Conservation (phyloP, 2,113 vertebrate genomes). For the Tragelaphus buxtoni region DNA sequence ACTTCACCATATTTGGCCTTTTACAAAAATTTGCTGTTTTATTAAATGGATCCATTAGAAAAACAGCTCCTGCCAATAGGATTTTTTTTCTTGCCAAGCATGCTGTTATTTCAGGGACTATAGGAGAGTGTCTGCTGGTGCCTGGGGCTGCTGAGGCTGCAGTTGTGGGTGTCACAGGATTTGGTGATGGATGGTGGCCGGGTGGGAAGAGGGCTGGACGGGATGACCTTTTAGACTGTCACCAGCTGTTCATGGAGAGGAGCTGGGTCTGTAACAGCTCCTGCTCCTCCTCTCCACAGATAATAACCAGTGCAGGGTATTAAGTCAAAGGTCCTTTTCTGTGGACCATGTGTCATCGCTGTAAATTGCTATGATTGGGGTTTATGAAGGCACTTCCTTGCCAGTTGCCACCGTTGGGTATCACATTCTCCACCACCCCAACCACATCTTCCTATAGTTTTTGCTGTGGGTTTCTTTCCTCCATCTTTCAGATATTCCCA, state of each 20-base stretch:
- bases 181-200: neutral
- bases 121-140: neutral
- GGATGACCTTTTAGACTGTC: neutral
- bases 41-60: neutral
- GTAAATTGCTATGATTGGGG: accelerated
- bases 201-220: neutral
- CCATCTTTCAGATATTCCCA: neutral
- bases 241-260: neutral
- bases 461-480: neutral
- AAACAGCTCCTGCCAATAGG: neutral
- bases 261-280: neutral
- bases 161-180: neutral
- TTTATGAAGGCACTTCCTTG: neutral
- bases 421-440: neutral
- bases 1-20: neutral
- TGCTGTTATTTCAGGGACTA: neutral
- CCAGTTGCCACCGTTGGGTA: too few relatives aligned
- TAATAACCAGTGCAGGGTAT: neutral
- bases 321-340: neutral
- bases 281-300: neutral
- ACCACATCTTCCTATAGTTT: accelerated
- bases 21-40: neutral
- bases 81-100: neutral
- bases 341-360: neutral
- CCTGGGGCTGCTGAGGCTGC: neutral